Percentiles rank a stretch among this genome's conserved stretches.
phyloP scores from a whole-genome alignment of 2,888 invertebrate genomes.

The Lomographa bimaculata region DNA sequence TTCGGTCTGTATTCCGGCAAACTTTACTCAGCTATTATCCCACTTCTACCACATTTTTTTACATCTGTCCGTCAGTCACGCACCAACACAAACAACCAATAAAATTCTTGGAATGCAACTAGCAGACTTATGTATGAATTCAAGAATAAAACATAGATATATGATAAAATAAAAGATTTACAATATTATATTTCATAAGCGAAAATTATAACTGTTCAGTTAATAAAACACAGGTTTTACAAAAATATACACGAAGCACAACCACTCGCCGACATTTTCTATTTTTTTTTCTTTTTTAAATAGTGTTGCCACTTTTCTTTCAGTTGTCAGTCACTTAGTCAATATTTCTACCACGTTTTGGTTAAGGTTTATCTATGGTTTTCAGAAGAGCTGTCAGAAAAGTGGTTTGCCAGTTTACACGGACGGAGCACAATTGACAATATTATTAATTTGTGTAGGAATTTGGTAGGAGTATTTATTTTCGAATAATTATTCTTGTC shows the following conservation, averaged over 20 bases:
- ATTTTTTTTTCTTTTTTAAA: slow-evolving; percentile 24
- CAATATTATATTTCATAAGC: slow-evolving; percentile 4
- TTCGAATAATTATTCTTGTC: no score
- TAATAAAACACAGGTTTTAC: slow-evolving; percentile 30
- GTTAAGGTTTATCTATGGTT: no score
- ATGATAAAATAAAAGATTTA: slow-evolving; percentile 1
- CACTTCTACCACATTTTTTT: slow-evolving; percentile 69
- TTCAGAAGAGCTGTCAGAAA: no score
- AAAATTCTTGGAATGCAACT: slow-evolving; percentile 60
- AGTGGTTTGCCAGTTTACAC: no score
- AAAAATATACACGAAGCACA: slow-evolving; percentile 60
- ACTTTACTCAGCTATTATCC: slow-evolving; percentile 47
- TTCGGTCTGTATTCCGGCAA: slow-evolving; percentile 39
- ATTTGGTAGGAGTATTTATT: no score
- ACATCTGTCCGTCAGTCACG: slow-evolving; percentile 59
- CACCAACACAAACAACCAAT: slow-evolving; percentile 74
- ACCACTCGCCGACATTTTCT: slow-evolving; percentile 68
- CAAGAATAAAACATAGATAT: slow-evolving; percentile 18
- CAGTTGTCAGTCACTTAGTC: no score
- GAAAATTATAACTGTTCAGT: slow-evolving; percentile 2
- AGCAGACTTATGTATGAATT: slow-evolving; percentile 36
- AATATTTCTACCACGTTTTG: no score
- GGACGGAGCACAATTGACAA: no score
- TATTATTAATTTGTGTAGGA: no score
- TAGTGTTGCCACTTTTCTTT: slow-evolving; percentile 2